A percentile compares a stretch with the other conserved stretches of the same genome.
Conservation (phyloP, 2,797 vertebrate genomes). For the Sebastolobus alascanus region DNA sequence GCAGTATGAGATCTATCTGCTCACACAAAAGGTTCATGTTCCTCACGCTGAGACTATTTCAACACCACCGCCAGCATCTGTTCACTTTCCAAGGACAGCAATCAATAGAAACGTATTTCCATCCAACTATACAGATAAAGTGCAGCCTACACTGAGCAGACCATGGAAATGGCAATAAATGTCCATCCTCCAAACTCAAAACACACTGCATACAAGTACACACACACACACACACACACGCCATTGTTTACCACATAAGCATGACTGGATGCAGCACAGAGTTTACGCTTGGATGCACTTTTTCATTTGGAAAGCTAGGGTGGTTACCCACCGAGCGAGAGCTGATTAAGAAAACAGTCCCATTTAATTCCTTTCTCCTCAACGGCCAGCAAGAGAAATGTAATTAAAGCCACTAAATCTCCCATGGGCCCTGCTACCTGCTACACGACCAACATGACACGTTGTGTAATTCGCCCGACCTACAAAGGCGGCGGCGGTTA, state of each 20-base stretch:
- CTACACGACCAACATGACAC: conserved; percentile 82
- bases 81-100: conserved; percentile 76
- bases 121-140: conserved; percentile 65
- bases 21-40: conserved; percentile 74
- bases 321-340: conserved; percentile 80
- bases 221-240: conserved; percentile 42
- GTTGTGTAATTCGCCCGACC: conserved; percentile 81
- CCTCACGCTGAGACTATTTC: conserved; percentile 67
- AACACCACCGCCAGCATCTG: conserved; percentile 65
- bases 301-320: conserved; percentile 85
- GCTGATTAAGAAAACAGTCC: conserved; percentile 86
- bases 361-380: conserved; percentile 85
- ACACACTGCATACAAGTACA: conserved; percentile 49
- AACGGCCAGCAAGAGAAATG: conserved; percentile 84
- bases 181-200: conserved; percentile 65
- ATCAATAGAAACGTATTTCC: conserved; percentile 81
- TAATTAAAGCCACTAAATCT: conserved; percentile 86
- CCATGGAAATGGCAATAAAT: conserved; percentile 75
- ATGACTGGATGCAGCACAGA: conserved; percentile 79
- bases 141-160: conserved; percentile 61
- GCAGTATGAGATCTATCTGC: conserved; percentile 63
- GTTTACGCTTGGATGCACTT: conserved; percentile 81
- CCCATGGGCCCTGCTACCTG: conserved; percentile 81
- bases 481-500: conserved; percentile 72
- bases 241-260: conserved; percentile 81